Evolutionary conservation across 2,797 vertebrate species (phyloP), one percentile per base, ranked within the genome.

Genomic region (Odontamblyopus lacepedii): DNA sequence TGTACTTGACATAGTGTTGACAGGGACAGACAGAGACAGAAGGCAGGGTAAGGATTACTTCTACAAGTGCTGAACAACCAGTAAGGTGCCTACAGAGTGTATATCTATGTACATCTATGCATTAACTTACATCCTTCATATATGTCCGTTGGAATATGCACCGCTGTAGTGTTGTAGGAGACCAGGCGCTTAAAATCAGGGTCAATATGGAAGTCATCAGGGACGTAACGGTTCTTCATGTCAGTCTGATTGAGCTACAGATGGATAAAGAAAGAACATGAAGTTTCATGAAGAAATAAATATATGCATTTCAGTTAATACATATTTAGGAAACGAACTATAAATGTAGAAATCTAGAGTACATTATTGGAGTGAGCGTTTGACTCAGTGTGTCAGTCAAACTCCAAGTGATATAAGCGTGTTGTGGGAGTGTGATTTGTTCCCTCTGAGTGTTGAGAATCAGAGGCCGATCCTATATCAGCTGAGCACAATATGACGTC

Each of bases 131-230:
- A 99, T 87, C 97, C 96, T 84, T 99, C 96, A 8, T 97, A 99
- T 87, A 99, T 98, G 78, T 99, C 97, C 0, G 98, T 99, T 12
- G 98, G 97, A 83, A 99, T 99, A 82, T 99, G 97, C 67, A 99
- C 97, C 0, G 97, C 97, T 7, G 97, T 95, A 59, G 96, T 94
- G 70, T 98, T 97, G 89, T 96, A 98, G 23, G 96, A 97, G 0
- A 97, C 95, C 11, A 91, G 92, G 0, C 97, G 91, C 61, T 95
- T 94, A 88, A 98, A 98, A 80, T 94, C 91, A 0, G 95, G 92
- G 84, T 98, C 96, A 0, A 94, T 85, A 35, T 95, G 88, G 75
- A 99, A 97, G 8, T 96, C 94, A 1, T 95, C 94, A 1, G 95
- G 96, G 80, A 92, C 92, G 80, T 96, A 95, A 68, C 92, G 76